Evolutionary conservation across 2,113 vertebrate species (phyloP), one percentile per base, ranked within the genome.

Genomic region (Anas platyrhynchos): DNA sequence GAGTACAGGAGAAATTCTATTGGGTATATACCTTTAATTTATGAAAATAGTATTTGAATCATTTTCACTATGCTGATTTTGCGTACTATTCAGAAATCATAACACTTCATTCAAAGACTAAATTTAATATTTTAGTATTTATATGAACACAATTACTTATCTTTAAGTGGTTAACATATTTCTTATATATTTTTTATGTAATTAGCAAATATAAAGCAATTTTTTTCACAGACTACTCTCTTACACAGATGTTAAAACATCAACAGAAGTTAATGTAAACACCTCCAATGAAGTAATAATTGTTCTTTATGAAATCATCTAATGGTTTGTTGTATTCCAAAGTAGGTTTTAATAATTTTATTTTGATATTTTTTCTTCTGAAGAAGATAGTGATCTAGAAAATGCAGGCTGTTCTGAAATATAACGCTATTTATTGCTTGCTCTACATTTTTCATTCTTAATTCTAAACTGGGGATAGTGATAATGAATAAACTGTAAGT

Each of bases 301-400:
- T 65, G 82, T 83, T 76, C 26, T 61, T 86, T 83, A 71, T 61
- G 17, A 93, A 90, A 90, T 83, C 52, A 77, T 90, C 41, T 82
- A 90, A 72, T 77, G 71, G 72, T 90, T 89, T 77, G 74, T 67
- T 86, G 58, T 77, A 73, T 76, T 77, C 83, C 52, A 50, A 48
- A 18, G 48, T 68, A 86, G 38, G 69, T 75, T 71, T 38, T 74
- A 76, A 34, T 25, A 69, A 17, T 34, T 34, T 26, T 50, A 23
- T 50, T 50, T 34, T 50, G 34, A 34, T 82, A 36, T 31, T n/a
- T 67, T 73, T 79, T 29, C 25, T 79, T 29, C 59, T 58, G 52
- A 69, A 66, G 16, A 69, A 26, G 16, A 13, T 36, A 27, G 23
- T 18, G 26, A 63, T 38, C 10, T 41, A 25, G 34, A n/a, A 72